Percentiles rank a stretch among this genome's conserved stretches.
Evolutionary conservation across 2,888 invertebrate species (phyloP).

Genomic region (Pimpla rufipes): DNA sequence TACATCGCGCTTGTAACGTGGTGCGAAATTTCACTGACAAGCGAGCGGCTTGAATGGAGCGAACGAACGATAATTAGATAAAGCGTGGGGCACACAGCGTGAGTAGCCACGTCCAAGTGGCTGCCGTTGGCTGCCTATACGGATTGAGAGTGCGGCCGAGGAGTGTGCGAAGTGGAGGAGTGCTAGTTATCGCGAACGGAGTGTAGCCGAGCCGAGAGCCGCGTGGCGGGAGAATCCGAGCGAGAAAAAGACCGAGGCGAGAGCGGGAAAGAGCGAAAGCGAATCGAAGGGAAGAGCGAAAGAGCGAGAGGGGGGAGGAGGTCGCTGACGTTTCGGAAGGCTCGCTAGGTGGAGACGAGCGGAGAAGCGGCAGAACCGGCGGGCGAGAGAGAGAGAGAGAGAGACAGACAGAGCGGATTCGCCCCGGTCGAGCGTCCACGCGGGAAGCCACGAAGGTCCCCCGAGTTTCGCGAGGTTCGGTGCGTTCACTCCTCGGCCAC

Average conservation of each 20-base stretch:
- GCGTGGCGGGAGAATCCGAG: conserved; percentile 33
- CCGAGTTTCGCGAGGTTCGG: conserved; percentile 49
- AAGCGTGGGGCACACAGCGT: conserved; percentile 43
- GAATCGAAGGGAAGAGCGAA: conserved; percentile 1
- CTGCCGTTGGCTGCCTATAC: not conserved
- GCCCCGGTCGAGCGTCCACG: conserved; percentile 40
- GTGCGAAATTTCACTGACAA: conserved; percentile 50
- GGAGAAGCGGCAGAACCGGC: conserved; percentile 11
- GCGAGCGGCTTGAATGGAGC: conserved; percentile 55
- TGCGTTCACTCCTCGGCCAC: conserved; percentile 17
- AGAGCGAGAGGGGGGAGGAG: conserved; percentile 37
- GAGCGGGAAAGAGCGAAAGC: not conserved
- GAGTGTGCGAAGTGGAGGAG: conserved; percentile 26
- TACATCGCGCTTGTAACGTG: not conserved
- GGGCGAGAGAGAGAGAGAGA: conserved; percentile 56
- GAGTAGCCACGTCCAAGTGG: conserved; percentile 13
- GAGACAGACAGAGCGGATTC: conserved; percentile 52
- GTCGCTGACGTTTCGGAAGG: conserved; percentile 65
- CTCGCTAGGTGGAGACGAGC: conserved; percentile 21
- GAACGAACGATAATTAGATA: conserved; percentile 68
- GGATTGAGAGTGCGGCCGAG: conserved; percentile 23
- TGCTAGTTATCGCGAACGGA: conserved; percentile 48
- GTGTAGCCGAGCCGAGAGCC: conserved; percentile 26
- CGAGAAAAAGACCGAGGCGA: conserved; percentile 7
- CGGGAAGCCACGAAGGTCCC: conserved; percentile 53